Conservation (phyloP, 2,888 invertebrate genomes). For the Pristionchus exspectatus region DNA sequence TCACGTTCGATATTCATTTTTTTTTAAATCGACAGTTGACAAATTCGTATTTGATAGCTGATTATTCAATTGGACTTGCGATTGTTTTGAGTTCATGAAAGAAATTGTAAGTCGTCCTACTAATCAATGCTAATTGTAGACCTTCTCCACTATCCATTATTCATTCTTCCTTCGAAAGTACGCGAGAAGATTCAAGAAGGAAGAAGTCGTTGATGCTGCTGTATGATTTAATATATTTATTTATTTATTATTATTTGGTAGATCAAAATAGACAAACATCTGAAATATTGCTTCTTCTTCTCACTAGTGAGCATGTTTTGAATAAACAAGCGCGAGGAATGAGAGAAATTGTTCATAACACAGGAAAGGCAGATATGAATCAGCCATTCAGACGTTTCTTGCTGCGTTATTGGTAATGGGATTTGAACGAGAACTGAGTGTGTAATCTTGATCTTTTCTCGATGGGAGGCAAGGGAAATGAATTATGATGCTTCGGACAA, state of each 20-base stretch:
- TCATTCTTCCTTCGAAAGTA: conserved; percentile 75
- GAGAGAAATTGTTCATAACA: neutral
- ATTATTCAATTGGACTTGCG: too few species aligned
- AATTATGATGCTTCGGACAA: neutral
- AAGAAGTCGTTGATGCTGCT: conserved; percentile 70
- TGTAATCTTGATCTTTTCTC: conserved; percentile 32
- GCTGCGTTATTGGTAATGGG: conserved; percentile 28
- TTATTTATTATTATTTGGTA: neutral
- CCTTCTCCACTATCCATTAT: conserved; percentile 76
- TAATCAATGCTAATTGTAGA: conserved; percentile 59
- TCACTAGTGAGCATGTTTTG: neutral
- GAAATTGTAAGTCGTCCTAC: neutral
- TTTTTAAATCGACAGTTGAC: too few species aligned
- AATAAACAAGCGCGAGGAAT: neutral
- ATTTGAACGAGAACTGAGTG: conserved; percentile 8
- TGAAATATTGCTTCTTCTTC: neutral
- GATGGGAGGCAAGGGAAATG: neutral
- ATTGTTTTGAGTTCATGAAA: too few species aligned
- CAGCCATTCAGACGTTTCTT: conserved; percentile 20
- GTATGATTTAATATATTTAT: conserved; percentile 3
- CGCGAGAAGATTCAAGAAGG: conserved; percentile 70
- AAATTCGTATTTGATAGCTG: too few species aligned
- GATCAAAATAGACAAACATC: neutral
- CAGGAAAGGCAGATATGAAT: neutral
- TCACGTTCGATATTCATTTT: too few species aligned